These are phyloP conservation scores for Aphidius colemani DNA, from an alignment of 2,888 invertebrate species.

Conservation along the genomic window DNA sequence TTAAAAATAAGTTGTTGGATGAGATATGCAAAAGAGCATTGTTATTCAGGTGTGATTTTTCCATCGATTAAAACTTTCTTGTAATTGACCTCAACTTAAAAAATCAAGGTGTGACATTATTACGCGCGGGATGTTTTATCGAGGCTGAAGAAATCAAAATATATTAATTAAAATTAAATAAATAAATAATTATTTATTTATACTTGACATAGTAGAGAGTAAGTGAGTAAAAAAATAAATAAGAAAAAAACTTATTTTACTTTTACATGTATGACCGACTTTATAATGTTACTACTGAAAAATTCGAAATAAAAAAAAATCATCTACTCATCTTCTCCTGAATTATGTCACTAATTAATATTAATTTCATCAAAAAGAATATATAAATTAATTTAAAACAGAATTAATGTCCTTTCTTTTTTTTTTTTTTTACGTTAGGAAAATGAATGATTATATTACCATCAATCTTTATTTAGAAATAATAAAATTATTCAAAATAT, in stretches of 20 bases:
- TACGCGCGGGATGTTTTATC: conserved; percentile 23
- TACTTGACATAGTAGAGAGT: too few relatives aligned
- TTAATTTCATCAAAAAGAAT: too few relatives aligned
- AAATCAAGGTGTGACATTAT: conserved; percentile 12
- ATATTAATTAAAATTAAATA: conserved; percentile 3
- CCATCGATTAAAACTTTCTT: conserved; percentile 21
- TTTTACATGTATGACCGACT: conserved; percentile 26
- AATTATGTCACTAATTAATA: too few relatives aligned
- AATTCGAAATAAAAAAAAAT: conserved; percentile 2
- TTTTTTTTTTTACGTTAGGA: too few relatives aligned
- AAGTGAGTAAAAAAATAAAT: too few relatives aligned
- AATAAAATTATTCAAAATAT: neutral
- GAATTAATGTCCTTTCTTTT: neutral
- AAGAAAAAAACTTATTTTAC: neutral
- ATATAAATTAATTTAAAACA: neutral
- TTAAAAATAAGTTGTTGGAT: neutral
- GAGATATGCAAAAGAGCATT: conserved; percentile 3
- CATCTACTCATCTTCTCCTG: neutral
- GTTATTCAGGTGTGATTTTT: conserved; percentile 14
- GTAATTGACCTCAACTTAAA: conserved; percentile 23
- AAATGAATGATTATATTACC: too few relatives aligned
- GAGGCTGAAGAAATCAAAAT: conserved; percentile 29
- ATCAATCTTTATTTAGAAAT: too few relatives aligned
- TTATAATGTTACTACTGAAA: conserved; percentile 14
- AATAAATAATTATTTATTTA: neutral